Evolutionary conservation across 1,140 invertebrate genomes (phyloP), one percentile per base, ranked within the genome.

Genomic region (Phortica variegata): DNA sequence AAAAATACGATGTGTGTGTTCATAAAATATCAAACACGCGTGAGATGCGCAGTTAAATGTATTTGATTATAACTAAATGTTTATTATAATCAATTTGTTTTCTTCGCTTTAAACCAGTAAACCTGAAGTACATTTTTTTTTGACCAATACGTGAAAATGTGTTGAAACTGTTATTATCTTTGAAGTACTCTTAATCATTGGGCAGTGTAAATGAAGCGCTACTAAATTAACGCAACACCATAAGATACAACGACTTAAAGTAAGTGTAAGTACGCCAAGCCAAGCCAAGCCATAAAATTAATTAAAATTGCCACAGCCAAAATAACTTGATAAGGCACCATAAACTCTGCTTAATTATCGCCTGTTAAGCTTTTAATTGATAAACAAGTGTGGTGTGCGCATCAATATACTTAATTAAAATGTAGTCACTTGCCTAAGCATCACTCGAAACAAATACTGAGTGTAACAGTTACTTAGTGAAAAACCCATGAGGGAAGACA

Each of bases 301-400:
- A 26, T 26, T 26, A 26, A 26, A 26, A 26, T 26, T 26, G 10
- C 23, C 23, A 58, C 58, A 44, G 55, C 56, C 49, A 58, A 58
- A 58, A 58, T 43, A 44, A 58, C 56, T 58, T 58, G 56, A 58
- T 58, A 58, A 58, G 58, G 57, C 12, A 50, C 56, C 55, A 58
- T 58, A 53, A 58, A 58, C 55, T 53, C 21, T 37, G 43, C 52
- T 54, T 21, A 31, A 47, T 34, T 54, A 54, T 47, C 43, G 37
- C 32, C 43, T 33, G 50, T 42, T 53, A 49, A 58, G 56, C 56
- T 58, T 58, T 58, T 58, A 58, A 58, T 58, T 58, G 56, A 58
- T 53, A 58, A 58, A 36, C 23, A 38, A 38, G 7, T 34, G 33
- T 38, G 36, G 15, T 16, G 36, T 16, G 36, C 7, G 36, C 16